Evolutionary conservation across 2,888 invertebrate genomes (phyloP), one percentile per base, ranked within the genome.

Genomic region (Eudemis profundana): DNA sequence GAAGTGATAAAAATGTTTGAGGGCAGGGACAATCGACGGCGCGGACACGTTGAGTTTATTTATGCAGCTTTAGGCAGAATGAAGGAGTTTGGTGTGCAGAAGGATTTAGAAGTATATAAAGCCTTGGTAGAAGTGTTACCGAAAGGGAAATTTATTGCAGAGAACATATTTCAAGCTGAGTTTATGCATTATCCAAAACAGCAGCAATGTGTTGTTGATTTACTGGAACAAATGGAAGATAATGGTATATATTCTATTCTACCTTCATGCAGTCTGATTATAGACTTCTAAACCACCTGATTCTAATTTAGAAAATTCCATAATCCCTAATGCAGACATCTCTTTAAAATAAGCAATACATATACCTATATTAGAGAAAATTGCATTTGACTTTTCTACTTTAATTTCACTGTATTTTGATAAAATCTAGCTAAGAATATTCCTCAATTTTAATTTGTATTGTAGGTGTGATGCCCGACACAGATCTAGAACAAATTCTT

Each of bases 161-260:
- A 88, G 36, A 98, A 96, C 82, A 88, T 95, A 46, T 95, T 97
- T 85, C 97, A 98, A 93, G 94, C 95, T 0, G 97, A 98, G 85
- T 97, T 98, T 76, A 94, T 96, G 94, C 98, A 98, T 84, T 99
- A 96, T 90, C 98, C 98, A 0, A 97, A 97, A 82, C 99, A 99
- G 79, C 99, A 99, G 78, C 96, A 98, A 69, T 97, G 98, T 86
- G 96, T 96, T 40, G 94, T 98, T n/a, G 96, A 97, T 81, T 82
- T 99, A 57, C 87, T 99, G 23, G 96, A 97, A 75, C 96, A 98
- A 92, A 99, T 99, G 99, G 99, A 99, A 93, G 94, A 96, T 72
- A 95, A 97, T 85, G 96, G 97, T 96, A 87, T n/a, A n/a, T n/a
- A n/a, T n/a, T n/a, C 78, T 33, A 4, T 15, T 12, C 42, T 56